These are phyloP conservation scores for Apis florea DNA, from an alignment of 1,140 invertebrate genomes.

Conservation along the genomic window DNA sequence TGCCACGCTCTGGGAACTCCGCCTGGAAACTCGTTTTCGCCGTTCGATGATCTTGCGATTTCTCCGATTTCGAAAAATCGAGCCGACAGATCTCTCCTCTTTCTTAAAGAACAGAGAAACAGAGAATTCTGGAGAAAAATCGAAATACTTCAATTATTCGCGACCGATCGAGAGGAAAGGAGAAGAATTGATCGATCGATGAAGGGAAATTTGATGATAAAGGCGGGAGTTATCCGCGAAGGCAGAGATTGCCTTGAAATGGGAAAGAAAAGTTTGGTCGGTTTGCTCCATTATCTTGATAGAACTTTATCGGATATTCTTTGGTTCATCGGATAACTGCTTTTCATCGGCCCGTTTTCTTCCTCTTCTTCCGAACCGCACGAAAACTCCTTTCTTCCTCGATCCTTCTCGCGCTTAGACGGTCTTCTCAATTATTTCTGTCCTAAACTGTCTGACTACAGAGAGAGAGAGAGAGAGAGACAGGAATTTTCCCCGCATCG, in stretches of 20 bases:
- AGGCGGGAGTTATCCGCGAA: slow-evolving; percentile 12
- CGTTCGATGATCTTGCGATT: slow-evolving; percentile 25
- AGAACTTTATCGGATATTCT: slow-evolving; percentile 29
- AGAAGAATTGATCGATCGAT: slow-evolving; percentile 7
- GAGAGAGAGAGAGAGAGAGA: too few species aligned
- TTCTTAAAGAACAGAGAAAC: background rate
- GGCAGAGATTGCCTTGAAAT: slow-evolving; percentile 27
- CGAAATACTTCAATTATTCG: background rate
- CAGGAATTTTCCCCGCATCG: too few species aligned
- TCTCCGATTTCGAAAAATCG: background rate
- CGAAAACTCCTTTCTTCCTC: background rate
- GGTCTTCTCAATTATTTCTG: too few species aligned
- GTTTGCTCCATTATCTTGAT: slow-evolving; percentile 38
- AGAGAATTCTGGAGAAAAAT: background rate
- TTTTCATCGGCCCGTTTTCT: background rate
- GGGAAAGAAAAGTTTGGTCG: slow-evolving; percentile 36
- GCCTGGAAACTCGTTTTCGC: slow-evolving; percentile 38
- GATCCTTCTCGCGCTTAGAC: background rate
- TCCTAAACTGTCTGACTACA: too few species aligned
- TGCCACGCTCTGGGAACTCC: slow-evolving; percentile 19
- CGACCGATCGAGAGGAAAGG: background rate
- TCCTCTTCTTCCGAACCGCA: background rate
- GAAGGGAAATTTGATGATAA: slow-evolving; percentile 13
- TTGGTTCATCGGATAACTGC: slow-evolving; percentile 22
- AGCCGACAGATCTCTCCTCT: background rate